These are phyloP conservation scores for Ceuthmochares aereus DNA, from an alignment of 2,113 vertebrate genomes.

Conservation along the genomic window DNA sequence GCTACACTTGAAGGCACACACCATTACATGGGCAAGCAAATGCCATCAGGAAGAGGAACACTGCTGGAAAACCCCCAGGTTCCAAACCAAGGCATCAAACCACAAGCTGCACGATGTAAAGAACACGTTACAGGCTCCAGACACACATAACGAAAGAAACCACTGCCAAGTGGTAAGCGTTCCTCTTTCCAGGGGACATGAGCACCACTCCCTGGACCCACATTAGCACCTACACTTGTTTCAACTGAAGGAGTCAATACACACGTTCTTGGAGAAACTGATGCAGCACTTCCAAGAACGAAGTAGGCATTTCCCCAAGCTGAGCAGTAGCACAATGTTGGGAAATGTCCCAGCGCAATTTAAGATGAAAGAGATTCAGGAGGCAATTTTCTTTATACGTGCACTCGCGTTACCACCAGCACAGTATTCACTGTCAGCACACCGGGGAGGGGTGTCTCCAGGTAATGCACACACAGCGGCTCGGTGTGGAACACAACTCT, in stretches of 20 bases:
- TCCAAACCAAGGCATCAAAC: neutral
- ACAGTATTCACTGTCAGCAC: neutral
- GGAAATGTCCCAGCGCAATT: conserved; percentile 36
- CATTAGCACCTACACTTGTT: neutral
- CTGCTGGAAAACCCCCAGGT: neutral
- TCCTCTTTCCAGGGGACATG: neutral
- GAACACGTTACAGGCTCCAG: neutral
- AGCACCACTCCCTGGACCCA: neutral
- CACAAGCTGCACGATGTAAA: neutral
- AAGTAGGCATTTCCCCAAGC: neutral
- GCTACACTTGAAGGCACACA: neutral
- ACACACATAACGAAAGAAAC: neutral
- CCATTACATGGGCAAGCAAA: neutral
- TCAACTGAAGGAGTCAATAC: neutral
- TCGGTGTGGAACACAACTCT: neutral
- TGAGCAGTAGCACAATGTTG: neutral
- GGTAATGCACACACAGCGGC: neutral
- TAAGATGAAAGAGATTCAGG: conserved; percentile 32
- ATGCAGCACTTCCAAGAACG: conserved; percentile 29
- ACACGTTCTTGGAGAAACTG: neutral
- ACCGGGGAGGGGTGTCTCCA: neutral
- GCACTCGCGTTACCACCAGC: neutral
- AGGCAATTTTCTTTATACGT: neutral
- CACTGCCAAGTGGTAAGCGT: neutral
- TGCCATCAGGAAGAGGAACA: neutral